Conservation (phyloP, 2,113 vertebrate species). For the Lophochroa leadbeateri region DNA sequence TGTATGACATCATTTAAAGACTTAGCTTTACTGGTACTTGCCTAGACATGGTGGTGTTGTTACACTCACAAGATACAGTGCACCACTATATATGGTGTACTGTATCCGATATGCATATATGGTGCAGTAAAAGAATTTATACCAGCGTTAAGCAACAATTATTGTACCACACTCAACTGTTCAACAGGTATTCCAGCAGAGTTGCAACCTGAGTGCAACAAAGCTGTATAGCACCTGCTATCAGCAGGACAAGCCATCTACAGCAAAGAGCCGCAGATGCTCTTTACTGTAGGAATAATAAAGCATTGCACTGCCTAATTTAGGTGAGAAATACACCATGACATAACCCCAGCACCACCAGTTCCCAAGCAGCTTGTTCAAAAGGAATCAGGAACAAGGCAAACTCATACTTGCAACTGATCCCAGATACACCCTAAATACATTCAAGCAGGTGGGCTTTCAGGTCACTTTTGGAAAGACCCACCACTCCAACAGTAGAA, state of each 20-base stretch:
- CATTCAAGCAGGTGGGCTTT: background rate
- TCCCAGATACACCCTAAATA: background rate
- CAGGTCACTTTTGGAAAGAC: background rate
- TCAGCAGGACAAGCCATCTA: background rate
- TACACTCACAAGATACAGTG: background rate
- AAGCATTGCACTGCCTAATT: background rate
- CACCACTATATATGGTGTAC: background rate
- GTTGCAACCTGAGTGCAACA: fast-evolving
- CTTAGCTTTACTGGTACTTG: background rate
- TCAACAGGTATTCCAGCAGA: background rate
- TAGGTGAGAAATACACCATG: background rate
- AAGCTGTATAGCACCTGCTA: background rate
- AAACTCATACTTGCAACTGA: background rate
- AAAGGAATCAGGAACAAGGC: background rate
- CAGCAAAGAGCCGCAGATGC: background rate
- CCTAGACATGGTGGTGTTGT: background rate
- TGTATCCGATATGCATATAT: fast-evolving
- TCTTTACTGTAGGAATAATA: background rate
- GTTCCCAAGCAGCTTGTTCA: background rate
- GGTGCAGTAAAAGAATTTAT: background rate
- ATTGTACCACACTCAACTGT: background rate
- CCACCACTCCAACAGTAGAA: background rate
- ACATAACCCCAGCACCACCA: fast-evolving
- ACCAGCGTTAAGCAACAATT: background rate
- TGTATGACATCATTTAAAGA: background rate